These are phyloP conservation scores for Fragum sueziense DNA, from an alignment of 2,888 invertebrate species.

Conservation along the genomic window DNA sequence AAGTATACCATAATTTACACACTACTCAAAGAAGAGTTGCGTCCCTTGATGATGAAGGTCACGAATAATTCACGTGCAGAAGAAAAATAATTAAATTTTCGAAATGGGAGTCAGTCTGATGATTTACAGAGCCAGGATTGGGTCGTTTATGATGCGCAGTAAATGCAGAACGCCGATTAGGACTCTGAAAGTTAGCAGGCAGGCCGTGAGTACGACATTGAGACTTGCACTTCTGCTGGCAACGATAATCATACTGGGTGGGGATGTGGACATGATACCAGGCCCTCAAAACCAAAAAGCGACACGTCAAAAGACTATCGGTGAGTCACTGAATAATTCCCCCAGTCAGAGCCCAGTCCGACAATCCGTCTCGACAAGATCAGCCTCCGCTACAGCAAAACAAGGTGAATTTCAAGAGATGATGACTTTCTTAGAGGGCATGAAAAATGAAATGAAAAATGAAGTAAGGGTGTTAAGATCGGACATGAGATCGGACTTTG, in stretches of 20 bases:
- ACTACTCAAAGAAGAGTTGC: no score
- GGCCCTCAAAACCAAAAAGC: not conserved
- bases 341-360: not conserved
- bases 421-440: not conserved
- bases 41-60: not conserved
- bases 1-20: no score
- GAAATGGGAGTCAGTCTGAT: not conserved
- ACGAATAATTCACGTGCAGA: not conserved
- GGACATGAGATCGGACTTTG: no score
- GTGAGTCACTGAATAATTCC: not conserved
- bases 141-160: not conserved
- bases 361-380: not conserved
- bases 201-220: not conserved
- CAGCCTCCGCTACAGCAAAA: not conserved
- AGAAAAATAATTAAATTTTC: not conserved
- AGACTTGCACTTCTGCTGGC: not conserved
- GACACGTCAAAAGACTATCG: not conserved
- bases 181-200: not conserved
- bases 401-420: not conserved
- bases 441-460: not conserved
- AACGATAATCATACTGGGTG: not conserved
- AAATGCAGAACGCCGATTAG: not conserved
- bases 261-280: not conserved
- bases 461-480: not conserved
- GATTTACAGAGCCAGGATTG: not conserved